Base-by-base conservation (phyloP, 2,797 vertebrate genomes). In the Darevskia nairensis region DNA sequence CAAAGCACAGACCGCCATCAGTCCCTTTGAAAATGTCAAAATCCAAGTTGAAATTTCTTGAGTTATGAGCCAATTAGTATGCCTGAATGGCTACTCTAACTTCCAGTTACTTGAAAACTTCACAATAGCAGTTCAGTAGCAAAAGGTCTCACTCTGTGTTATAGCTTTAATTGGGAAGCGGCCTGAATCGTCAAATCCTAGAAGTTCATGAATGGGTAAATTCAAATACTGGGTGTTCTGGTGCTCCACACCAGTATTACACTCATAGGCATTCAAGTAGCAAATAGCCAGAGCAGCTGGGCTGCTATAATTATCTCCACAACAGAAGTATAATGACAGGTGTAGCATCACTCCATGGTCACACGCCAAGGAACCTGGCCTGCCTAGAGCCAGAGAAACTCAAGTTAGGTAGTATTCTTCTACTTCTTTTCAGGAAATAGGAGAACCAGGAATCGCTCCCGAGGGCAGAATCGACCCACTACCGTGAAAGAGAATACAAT, bases 371-470 rank as follows among this genome's bases (percentile, higher is more conserved):
- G 89, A 92, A 82, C 86, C 91, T 89, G 88, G 88, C 89, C 94
- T 84, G 9, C 77, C 87, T 86, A 90, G 85, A 44, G 92, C 75
- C 19, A 87, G 88, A 90, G 88, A 80, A 86, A 92, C 86, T 89
- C 44, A 21, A 77, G 80, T 93, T 92, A 87, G 25, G 76, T n/a
- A 19, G 39, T 76, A 27, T 32, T 71, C 39, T 19, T 93, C 75
- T 93, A 61, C 74, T 93, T 82, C 93, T 32, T 32, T 94, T n/a
- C 91, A 99, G 98, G 98, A 80, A 96, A 98, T 88, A 97, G 98
- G 82, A 95, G 98, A 91, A 97, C 97, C 89, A 97, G 98, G 91
- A 98, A 98, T 94, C 98, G 97, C 39, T 97, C 97, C 84, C 96
- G 97, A 94, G 98, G 98, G 78, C 98, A 98, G 87, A 98, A 97